phyloP scores from a whole-genome alignment of 1,140 invertebrate genomes.

The Wasmannia auropunctata region DNA sequence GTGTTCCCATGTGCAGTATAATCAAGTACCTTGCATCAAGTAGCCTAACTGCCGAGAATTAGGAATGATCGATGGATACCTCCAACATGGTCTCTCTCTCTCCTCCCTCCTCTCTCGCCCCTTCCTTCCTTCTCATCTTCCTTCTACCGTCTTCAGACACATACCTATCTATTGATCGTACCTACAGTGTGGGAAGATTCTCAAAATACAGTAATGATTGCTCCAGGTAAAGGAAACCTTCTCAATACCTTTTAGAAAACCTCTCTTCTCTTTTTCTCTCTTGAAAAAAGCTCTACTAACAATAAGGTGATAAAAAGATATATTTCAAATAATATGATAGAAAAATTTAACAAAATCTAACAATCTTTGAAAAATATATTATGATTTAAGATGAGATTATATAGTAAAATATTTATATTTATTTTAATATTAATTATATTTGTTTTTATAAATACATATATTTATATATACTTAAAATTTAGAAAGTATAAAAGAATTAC shows the following conservation, averaged over 20 bases:
- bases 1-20: conserved; percentile 9
- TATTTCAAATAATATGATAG: not conserved
- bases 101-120: not conserved
- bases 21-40: conserved; percentile 18
- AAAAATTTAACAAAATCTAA: not conserved
- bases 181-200: conserved; percentile 25
- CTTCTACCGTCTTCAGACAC: not conserved
- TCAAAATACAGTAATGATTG: conserved; percentile 21
- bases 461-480: not conserved
- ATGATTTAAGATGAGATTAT: not conserved
- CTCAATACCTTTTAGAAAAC: not conserved
- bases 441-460: not conserved
- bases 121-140: not conserved
- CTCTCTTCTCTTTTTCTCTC: not conserved
- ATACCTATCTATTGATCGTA: conserved; percentile 7
- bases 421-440: not conserved
- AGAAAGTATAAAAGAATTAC: conserved; percentile 8
- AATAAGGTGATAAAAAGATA: not conserved
- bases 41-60: conserved; percentile 48
- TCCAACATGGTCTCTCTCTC: not conserved
- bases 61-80: conserved; percentile 31
- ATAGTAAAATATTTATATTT: not conserved
- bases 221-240: not conserved
- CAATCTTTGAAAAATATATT: not conserved
- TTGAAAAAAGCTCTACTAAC: not conserved